A percentile compares a stretch with the other conserved stretches of the same genome.
Conservation (phyloP, 2,113 vertebrate species). For the Galeopterus variegatus region DNA sequence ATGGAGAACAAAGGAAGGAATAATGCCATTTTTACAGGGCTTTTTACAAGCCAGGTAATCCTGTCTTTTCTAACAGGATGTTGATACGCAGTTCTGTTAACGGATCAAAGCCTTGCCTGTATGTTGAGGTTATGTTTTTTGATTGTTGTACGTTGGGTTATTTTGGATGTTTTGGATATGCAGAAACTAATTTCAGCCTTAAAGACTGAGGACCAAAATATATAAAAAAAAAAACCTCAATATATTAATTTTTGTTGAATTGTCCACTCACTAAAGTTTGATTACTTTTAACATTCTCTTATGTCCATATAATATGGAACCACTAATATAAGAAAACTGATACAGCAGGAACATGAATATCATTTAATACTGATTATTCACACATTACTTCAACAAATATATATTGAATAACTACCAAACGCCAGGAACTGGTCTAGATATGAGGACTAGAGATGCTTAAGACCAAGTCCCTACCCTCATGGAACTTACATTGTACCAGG, state of each 20-base stretch:
- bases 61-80: neutral
- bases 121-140: neutral
- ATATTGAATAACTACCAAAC: neutral
- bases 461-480: neutral
- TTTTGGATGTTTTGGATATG: neutral
- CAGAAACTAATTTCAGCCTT: neutral
- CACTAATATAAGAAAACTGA: neutral
- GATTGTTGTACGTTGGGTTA: neutral
- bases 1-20: constrained; percentile 73
- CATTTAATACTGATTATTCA: neutral
- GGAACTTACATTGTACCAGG: neutral
- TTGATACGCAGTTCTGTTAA: neutral
- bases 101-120: neutral
- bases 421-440: neutral
- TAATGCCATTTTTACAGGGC: neutral
- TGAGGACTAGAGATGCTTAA: neutral
- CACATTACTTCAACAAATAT: neutral
- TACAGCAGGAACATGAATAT: neutral
- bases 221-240: neutral
- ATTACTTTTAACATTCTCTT: neutral
- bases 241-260: neutral
- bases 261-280: neutral
- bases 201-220: neutral
- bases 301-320: neutral
- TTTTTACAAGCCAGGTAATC: neutral